Evolutionary conservation across 1,140 invertebrate species (phyloP).

Genomic region (Heliconius hewitsoni): DNA sequence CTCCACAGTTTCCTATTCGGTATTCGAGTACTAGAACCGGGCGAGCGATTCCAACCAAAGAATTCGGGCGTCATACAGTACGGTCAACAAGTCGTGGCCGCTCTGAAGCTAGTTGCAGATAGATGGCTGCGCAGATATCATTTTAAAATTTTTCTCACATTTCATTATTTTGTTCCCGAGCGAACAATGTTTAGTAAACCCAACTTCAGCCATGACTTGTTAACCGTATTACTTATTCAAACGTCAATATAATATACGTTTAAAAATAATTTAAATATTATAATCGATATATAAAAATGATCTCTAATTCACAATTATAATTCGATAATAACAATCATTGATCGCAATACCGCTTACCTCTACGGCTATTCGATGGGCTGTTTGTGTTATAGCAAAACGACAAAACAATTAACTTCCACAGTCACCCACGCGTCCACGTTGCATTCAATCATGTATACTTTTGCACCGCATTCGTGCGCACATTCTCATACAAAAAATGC

Average conservation of each 20-base stretch:
- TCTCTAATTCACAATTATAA: background rate
- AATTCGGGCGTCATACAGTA: background rate
- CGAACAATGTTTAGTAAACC: no score
- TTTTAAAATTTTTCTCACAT: no score
- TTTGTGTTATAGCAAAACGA: conserved; percentile 36
- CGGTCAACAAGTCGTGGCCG: no score
- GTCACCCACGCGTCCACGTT: conserved; percentile 38
- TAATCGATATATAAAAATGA: background rate
- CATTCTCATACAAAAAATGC: conserved; percentile 5
- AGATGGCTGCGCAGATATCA: no score
- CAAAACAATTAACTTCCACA: conserved; percentile 37
- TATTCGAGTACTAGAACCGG: conserved; percentile 53
- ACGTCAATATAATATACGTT: background rate
- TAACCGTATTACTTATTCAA: background rate
- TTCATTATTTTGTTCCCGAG: no score
- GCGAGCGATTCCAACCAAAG: background rate
- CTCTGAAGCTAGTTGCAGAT: no score
- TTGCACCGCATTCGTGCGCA: background rate
- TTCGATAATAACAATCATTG: background rate
- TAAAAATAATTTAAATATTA: background rate
- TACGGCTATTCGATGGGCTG: conserved; percentile 72
- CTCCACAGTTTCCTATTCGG: conserved; percentile 60
- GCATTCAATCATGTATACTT: conserved; percentile 8
- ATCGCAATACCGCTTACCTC: conserved; percentile 30
- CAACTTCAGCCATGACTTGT: no score